Evolutionary conservation across 2,797 vertebrate genomes (phyloP).

Genomic region (Carduelis carduelis): DNA sequence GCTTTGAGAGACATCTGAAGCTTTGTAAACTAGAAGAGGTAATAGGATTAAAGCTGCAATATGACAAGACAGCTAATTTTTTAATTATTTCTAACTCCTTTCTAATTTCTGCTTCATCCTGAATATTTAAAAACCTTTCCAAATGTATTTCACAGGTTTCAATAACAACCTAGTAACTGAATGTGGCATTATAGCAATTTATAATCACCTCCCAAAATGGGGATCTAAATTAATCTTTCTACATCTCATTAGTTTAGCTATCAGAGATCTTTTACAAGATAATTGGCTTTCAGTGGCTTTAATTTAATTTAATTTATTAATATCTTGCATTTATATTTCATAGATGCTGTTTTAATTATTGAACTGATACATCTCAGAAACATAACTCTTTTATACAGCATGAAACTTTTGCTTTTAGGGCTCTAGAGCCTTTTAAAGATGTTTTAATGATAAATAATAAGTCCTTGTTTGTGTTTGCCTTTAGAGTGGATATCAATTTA

Average conservation of each 20-base stretch:
- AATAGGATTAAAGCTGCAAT: conserved; percentile 22
- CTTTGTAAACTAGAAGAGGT: conserved; percentile 19
- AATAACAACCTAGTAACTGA: conserved; percentile 51
- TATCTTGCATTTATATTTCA: conserved; percentile 64
- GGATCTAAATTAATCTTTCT: conserved; percentile 63
- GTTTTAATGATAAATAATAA: conserved; percentile 32
- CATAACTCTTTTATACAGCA: conserved; percentile 49
- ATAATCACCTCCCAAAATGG: conserved; percentile 56
- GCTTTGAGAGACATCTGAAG: neutral
- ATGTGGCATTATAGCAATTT: conserved; percentile 52
- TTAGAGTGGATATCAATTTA: neutral
- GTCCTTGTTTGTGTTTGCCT: conserved; percentile 11
- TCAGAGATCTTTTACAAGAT: conserved; percentile 60
- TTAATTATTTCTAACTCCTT: conserved; percentile 46
- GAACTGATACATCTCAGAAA: conserved; percentile 43
- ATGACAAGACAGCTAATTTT: conserved; percentile 33
- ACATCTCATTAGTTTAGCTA: conserved; percentile 61
- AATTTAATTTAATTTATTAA: conserved; percentile 69
- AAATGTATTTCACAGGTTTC: conserved; percentile 49
- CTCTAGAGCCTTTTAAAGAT: neutral
- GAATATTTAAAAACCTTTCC: conserved; percentile 55
- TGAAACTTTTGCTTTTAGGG: conserved; percentile 35
- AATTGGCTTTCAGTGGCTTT: conserved; percentile 56
- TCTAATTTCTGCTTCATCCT: conserved; percentile 47
- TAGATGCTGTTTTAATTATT: conserved; percentile 63